Conservation (phyloP, 2,888 invertebrate genomes). For the Eledona agricola region DNA sequence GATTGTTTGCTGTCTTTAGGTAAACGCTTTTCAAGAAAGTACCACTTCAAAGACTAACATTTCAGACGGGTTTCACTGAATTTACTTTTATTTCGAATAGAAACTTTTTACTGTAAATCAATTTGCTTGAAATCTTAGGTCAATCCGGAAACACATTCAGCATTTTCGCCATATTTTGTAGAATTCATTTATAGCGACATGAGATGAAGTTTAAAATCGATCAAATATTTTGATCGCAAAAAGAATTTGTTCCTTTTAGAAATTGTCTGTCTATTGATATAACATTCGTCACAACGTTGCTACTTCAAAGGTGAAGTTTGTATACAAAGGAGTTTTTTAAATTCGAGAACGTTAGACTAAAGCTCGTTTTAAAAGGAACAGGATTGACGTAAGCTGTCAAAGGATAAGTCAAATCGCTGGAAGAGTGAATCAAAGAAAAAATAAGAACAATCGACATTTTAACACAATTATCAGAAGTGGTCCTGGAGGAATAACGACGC, state of each 20-base stretch:
- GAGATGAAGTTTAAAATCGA: no score
- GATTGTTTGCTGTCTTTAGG: no score
- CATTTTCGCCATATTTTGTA: no score
- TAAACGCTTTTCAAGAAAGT: no score
- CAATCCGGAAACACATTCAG: slow-evolving; percentile 14
- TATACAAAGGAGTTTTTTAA: slow-evolving; percentile 32
- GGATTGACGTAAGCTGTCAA: slow-evolving; percentile 40
- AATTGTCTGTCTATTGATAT: slow-evolving; percentile 24
- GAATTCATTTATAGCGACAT: no score
- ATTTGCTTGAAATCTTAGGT: slow-evolving; percentile 10
- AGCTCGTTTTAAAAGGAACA: slow-evolving; percentile 37
- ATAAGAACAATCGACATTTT: slow-evolving; percentile 7
- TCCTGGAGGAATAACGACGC: slow-evolving; percentile 25
- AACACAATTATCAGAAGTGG: slow-evolving; percentile 11
- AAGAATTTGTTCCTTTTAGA: slow-evolving; percentile 6
- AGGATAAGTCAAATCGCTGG: slow-evolving; percentile 36
- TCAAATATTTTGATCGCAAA: slow-evolving; percentile 1
- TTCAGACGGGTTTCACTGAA: no score
- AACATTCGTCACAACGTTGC: slow-evolving; percentile 35
- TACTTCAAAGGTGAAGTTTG: slow-evolving; percentile 37
- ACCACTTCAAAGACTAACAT: no score
- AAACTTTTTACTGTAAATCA: slow-evolving; percentile 9
- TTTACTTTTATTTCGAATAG: no score
- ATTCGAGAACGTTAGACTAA: slow-evolving; percentile 40
- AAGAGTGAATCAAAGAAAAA: slow-evolving; percentile 38